Evolutionary conservation across 2,113 vertebrate genomes (phyloP), one percentile per base, ranked within the genome.

Genomic region (Euleptes europaea): DNA sequence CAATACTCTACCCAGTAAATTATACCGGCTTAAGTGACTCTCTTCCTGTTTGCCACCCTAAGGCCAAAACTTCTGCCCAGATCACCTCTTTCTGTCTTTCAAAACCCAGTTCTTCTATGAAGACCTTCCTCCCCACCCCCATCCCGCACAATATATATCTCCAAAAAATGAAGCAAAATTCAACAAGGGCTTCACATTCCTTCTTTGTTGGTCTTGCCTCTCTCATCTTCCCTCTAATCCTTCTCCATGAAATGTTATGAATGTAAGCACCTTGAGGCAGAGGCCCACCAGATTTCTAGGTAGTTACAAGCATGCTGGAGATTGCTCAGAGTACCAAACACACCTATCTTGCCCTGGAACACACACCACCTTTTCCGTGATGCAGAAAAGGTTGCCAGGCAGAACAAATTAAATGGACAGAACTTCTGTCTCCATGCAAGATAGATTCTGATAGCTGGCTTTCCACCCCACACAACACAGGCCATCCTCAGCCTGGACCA

Each of bases 41-140:
- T 90, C 85, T 83, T 7, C 84, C 81, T 76, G 88, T 51, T 63
- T 90, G 83, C 49, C n/a, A 69, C 86, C 74, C 90, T 88, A 81
- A 21, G 69, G 2, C 40, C 14, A 13, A 83, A 49, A 49, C 2
- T 10, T 19, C 6, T 38, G 49, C 21, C 12, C 23, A 67, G 31
- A 38, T 49, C 65, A n/a, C 6, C 3, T 26, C 51, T 57, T 65
- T 42, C 65, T 35, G 10, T 47, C 42, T 8, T 67, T n/a, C 28
- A 60, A 44, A 26, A 6, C 2, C 35, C 47, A 69, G 3, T 14
- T 38, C 28, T 42, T n/a, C 49, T 69, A 2, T 54, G 2, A 35
- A 81, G 6, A 2, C 31, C 19, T 35, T n/a, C 1, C 10, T 54
- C 15, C 1, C 0, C 6, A 19, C 1, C 13, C 12, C 0, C 42